These are phyloP conservation scores for Larimichthys crocea DNA, from an alignment of 2,113 vertebrate species.

Conservation along the genomic window DNA sequence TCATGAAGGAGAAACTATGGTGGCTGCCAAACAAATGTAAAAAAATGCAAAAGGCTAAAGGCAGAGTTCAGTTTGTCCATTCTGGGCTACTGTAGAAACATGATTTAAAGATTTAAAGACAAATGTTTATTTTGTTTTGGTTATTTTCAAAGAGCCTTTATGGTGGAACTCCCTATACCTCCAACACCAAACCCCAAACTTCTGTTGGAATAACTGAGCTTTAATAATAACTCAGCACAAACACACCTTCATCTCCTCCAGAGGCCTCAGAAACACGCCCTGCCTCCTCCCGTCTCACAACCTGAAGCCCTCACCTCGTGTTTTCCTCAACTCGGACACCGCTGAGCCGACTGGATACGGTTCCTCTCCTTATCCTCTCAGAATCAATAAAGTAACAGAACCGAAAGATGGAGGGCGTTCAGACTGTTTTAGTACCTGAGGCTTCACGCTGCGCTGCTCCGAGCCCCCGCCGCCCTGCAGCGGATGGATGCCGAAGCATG, in stretches of 20 bases:
- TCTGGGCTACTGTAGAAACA: too few relatives aligned
- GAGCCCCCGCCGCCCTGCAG: constrained; percentile 43
- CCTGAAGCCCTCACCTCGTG: not conserved
- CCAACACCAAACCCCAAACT: not conserved
- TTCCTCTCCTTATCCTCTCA: constrained; percentile 5
- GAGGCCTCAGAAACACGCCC: constrained; percentile 8
- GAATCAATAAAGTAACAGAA: not conserved
- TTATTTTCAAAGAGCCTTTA: not conserved
- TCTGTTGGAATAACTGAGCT: not conserved
- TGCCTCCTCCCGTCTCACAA: not conserved
- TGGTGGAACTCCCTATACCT: not conserved
- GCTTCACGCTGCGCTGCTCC: constrained; percentile 27
- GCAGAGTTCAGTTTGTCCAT: too few relatives aligned
- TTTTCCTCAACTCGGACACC: not conserved
- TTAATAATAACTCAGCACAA: accelerated
- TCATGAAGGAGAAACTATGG: too few relatives aligned
- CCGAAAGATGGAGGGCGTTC: not conserved
- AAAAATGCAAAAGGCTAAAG: too few relatives aligned
- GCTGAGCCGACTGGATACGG: not conserved
- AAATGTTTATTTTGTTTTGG: not conserved
- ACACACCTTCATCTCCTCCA: constrained; percentile 6
- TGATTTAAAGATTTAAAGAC: too few relatives aligned
- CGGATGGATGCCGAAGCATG: constrained; percentile 66
- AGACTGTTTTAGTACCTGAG: constrained; percentile 51
- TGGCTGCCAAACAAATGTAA: too few relatives aligned